Evolutionary conservation across 1,140 invertebrate genomes (phyloP).

Genomic region (Trissolcus basalis): DNA sequence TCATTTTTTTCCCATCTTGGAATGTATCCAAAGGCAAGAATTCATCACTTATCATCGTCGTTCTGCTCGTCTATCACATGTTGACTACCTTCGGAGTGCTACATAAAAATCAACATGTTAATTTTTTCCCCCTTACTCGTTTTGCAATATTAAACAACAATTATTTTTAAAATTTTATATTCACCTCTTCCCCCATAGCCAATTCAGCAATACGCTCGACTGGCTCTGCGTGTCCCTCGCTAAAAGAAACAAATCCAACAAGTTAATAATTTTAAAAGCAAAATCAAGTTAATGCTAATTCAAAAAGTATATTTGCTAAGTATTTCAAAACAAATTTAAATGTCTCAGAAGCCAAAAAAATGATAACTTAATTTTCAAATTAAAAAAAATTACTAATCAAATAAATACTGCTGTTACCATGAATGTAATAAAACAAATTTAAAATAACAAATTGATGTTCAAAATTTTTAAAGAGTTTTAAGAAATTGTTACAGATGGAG

Average conservation of each 20-base stretch:
- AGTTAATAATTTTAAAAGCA: constrained; percentile 6
- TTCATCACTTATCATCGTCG: constrained; percentile 54
- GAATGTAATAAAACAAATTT: too few relatives aligned
- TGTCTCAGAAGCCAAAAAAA: too few relatives aligned
- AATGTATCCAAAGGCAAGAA: constrained; percentile 68
- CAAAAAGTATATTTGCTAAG: too few relatives aligned
- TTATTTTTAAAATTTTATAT: constrained; percentile 1
- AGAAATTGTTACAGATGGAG: too few relatives aligned
- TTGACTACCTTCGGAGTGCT: constrained; percentile 75
- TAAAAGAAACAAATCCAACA: constrained; percentile 65
- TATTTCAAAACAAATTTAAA: too few relatives aligned
- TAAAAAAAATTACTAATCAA: background rate
- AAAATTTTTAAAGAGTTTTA: too few relatives aligned
- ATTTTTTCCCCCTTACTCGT: constrained; percentile 12
- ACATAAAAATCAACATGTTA: constrained; percentile 60
- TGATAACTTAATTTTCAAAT: constrained; percentile 22
- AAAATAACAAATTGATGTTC: too few relatives aligned
- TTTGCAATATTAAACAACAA: too few relatives aligned
- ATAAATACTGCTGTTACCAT: too few relatives aligned
- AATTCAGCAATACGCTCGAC: constrained; percentile 85
- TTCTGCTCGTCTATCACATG: constrained; percentile 69
- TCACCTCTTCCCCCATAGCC: constrained; percentile 83
- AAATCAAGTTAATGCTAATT: too few relatives aligned
- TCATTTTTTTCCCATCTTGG: constrained; percentile 65
- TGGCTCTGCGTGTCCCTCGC: constrained; percentile 85